Evolutionary conservation across 2,888 invertebrate species (phyloP).

Genomic region (Synergus umbraculus): DNA sequence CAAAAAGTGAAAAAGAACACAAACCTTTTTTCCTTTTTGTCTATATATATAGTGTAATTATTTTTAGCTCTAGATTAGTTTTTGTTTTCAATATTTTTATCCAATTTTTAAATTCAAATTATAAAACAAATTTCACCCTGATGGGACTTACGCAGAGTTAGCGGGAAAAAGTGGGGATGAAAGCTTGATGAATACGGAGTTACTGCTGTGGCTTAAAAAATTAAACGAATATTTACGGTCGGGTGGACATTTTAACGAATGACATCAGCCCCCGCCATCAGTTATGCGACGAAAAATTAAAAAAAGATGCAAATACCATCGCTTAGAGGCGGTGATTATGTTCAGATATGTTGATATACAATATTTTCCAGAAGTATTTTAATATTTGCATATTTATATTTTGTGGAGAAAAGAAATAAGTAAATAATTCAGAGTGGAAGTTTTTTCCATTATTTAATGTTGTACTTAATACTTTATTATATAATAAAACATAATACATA

Average conservation of each 20-base stretch:
- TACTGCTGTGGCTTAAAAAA: constrained; percentile 73
- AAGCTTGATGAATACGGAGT: constrained; percentile 69
- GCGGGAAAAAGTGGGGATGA: constrained; percentile 1
- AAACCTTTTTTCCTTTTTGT: not conserved
- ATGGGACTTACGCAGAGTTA: not conserved
- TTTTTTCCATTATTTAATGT: no score
- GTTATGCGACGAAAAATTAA: constrained; percentile 17
- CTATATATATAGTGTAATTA: not conserved
- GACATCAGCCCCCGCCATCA: constrained; percentile 33
- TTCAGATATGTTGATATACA: not conserved
- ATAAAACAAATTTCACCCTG: not conserved
- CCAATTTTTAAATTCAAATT: not conserved
- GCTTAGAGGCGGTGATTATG: not conserved
- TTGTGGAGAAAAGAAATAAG: no score
- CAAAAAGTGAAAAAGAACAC: constrained; percentile 4
- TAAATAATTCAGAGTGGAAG: no score
- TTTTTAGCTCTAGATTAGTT: not conserved
- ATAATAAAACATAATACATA: no score
- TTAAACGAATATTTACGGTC: constrained; percentile 74
- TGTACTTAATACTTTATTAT: no score
- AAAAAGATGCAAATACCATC: not conserved
- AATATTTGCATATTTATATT: no score
- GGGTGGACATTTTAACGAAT: constrained; percentile 72
- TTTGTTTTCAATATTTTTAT: not conserved
- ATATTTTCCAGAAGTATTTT: not conserved